phyloP scores from a whole-genome alignment of 2,113 vertebrate species.

The Paedocypris sp. region DNA sequence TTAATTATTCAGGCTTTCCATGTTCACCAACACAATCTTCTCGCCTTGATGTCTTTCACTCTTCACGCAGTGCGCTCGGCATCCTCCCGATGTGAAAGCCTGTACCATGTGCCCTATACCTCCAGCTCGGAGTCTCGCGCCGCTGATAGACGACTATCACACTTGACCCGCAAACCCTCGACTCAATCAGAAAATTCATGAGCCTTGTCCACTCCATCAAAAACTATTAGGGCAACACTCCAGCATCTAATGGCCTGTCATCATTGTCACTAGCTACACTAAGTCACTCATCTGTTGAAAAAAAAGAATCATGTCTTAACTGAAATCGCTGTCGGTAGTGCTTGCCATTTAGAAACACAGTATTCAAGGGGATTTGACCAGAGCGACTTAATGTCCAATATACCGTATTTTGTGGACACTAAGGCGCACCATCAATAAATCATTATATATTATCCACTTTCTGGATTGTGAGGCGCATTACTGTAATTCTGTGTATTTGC shows the following conservation, averaged over 20 bases:
- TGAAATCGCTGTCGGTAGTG: not conserved
- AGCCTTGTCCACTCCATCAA: conserved; percentile 38
- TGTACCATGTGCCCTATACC: not conserved
- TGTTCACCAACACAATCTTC: not conserved
- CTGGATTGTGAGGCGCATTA: too few species aligned
- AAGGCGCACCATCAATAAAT: too few species aligned
- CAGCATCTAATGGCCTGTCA: conserved; percentile 27
- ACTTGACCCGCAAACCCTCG: conserved; percentile 27
- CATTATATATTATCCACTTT: too few species aligned
- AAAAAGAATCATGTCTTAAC: conserved; percentile 11
- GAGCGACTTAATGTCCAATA: not conserved
- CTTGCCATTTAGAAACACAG: not conserved
- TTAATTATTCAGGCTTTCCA: conserved; percentile 1
- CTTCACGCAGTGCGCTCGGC: not conserved
- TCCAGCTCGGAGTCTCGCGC: too few species aligned
- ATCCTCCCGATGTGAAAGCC: not conserved
- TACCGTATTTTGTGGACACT: too few species aligned
- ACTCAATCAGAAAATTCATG: conserved; percentile 36
- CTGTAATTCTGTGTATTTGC: too few species aligned
- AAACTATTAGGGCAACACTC: conserved; percentile 16
- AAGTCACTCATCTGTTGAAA: conserved; percentile 8
- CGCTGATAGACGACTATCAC: not conserved
- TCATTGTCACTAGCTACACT: conserved; percentile 15
- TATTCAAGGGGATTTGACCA: not conserved
- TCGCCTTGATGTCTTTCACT: not conserved